These are phyloP conservation scores for Seira musarum DNA, from an alignment of 2,888 invertebrate genomes.

Conservation along the genomic window DNA sequence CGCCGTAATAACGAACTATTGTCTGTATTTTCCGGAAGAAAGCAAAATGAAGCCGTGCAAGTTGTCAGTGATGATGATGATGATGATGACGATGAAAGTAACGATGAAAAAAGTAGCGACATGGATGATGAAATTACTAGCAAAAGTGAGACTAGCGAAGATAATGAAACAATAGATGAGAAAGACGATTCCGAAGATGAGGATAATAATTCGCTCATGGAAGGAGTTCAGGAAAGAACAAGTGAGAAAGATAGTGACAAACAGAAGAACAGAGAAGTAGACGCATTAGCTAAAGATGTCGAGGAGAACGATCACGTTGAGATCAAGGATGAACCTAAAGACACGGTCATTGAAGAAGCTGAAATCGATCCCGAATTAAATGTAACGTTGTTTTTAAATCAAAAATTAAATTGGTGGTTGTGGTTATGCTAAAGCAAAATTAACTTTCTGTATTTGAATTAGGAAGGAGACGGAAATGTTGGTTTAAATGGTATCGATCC, in stretches of 20 bases:
- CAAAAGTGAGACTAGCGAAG: constrained; percentile 29
- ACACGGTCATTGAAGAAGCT: constrained; percentile 67
- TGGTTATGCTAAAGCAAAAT: no score
- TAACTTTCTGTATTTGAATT: no score
- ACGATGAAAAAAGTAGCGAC: constrained; percentile 26
- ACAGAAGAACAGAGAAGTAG: constrained; percentile 1
- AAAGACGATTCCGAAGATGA: constrained; percentile 73
- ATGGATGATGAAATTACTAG: constrained; percentile 30
- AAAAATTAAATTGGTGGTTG: no score
- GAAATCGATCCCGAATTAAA: constrained; percentile 69
- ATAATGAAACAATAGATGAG: constrained; percentile 61
- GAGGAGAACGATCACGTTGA: constrained; percentile 12
- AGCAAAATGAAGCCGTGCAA: constrained; percentile 45
- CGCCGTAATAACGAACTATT: constrained; percentile 67
- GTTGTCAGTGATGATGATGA: constrained; percentile 60
- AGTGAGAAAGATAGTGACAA: constrained; percentile 8
- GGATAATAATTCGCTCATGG: constrained; percentile 50
- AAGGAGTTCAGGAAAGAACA: constrained; percentile 76
- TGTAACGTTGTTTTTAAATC: constrained; percentile 29
- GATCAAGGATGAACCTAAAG: constrained; percentile 62
- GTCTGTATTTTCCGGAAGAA: constrained; percentile 56
- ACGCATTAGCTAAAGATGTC: neutral
- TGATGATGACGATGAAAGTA: constrained; percentile 45
- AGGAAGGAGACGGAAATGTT: neutral
- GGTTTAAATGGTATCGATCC: constrained; percentile 75